Evolutionary conservation across 2,113 vertebrate species (phyloP), one percentile per base, ranked within the genome.

Genomic region (Illadopsis cleaveri): DNA sequence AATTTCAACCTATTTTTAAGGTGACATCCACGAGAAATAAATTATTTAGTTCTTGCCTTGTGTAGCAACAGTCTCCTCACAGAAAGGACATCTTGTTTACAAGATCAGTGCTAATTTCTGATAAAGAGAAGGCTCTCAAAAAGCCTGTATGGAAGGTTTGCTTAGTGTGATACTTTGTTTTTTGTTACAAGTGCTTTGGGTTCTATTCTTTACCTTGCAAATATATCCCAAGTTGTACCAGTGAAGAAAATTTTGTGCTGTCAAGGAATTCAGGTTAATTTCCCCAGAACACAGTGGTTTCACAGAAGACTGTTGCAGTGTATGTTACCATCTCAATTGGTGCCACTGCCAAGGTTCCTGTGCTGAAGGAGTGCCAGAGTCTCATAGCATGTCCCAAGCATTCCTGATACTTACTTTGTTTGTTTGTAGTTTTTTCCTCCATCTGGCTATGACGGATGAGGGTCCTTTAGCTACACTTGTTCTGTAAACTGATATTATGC

Each of bases 401-500:
- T 9, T 77, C 38, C 35, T 44, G 44, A 37, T 64, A 48, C n/a
- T 44, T 65, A 22, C 50, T 82, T 91, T 94, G 72, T 88, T 95
- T 94, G 68, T 93, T 91, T 96, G 70, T 16, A 35, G 21, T 30
- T 44, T 68, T 73, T 61, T 15, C 35, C 72, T 89, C 93, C 80
- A 42, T 95, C 90, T 96, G 95, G 69, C 88, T 90, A 4, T 95
- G 96, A 96, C 44, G 73, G 83, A 96, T 72, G 88, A 95, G 82
- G 80, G 92, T 92, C 83, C 86, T 95, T 93, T 92, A 92, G 91
- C 88, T 90, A 89, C 83, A 86, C 88, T 96, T 96, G 93, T 94
- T 95, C 85, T 94, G 85, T 93, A 96, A 93, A 80, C 88, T 96
- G 90, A 94, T 95, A 94, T 76, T 84, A 94, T 93, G 88, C 92